These are phyloP conservation scores for Trididemnum clinides DNA, from an alignment of 23 tunicate species.

Conservation along the genomic window DNA sequence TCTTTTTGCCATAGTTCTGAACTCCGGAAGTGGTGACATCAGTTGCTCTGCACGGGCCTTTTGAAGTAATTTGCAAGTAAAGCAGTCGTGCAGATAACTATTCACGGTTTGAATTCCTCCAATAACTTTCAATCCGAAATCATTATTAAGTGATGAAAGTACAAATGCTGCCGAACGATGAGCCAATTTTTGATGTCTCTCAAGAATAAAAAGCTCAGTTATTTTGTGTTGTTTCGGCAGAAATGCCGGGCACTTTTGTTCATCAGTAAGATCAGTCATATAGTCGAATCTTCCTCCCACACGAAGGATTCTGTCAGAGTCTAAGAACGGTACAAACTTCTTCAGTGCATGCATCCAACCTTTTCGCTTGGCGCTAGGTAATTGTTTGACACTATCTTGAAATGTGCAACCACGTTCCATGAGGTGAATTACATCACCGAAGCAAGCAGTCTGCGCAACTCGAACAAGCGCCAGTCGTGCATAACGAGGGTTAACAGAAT, in stretches of 20 bases:
- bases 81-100: neutral
- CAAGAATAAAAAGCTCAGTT: neutral
- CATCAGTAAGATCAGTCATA: neutral
- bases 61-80: neutral
- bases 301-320: neutral
- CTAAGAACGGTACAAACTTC: neutral
- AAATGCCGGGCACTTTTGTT: neutral
- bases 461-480: no score
- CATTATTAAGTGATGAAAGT: neutral
- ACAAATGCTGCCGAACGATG: conserved; percentile 14
- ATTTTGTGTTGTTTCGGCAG: neutral
- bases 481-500: no score
- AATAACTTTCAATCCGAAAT: neutral
- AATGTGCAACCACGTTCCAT: no score
- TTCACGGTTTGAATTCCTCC: neutral
- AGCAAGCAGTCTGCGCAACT: no score
- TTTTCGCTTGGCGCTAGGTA: no score
- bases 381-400: no score
- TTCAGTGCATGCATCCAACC: neutral
- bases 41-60: neutral
- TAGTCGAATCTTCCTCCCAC: neutral
- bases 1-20: neutral
- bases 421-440: no score
- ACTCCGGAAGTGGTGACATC: conserved; percentile 11
- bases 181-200: neutral